These are phyloP conservation scores for Timandra comae DNA, from an alignment of 2,888 invertebrate species.

Conservation along the genomic window DNA sequence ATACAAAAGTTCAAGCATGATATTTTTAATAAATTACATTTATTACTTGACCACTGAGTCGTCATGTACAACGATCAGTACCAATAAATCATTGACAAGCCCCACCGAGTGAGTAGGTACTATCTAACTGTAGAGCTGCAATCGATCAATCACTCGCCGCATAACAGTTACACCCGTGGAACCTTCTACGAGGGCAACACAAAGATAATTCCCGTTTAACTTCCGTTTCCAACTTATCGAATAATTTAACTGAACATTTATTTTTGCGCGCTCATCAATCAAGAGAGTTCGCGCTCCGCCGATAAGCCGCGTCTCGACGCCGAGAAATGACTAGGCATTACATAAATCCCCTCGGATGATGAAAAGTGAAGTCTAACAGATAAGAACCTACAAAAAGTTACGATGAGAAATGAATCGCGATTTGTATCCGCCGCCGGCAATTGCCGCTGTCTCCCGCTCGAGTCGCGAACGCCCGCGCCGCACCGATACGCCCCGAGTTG, in stretches of 20 bases:
- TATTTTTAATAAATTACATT: no score
- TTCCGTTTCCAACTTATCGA: conserved; percentile 79
- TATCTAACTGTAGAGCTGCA: conserved; percentile 25
- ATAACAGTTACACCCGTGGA: conserved; percentile 71
- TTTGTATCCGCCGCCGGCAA: conserved; percentile 67
- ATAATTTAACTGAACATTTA: conserved; percentile 79
- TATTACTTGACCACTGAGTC: neutral
- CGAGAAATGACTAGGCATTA: conserved; percentile 79
- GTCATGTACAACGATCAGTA: neutral
- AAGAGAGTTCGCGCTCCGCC: conserved; percentile 70
- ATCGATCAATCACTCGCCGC: conserved; percentile 69
- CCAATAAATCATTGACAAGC: neutral
- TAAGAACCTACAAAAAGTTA: conserved; percentile 79
- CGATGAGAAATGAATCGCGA: conserved; percentile 78
- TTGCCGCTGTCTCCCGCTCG: conserved; percentile 31
- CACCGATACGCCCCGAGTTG: no score
- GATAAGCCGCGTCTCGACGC: conserved; percentile 76
- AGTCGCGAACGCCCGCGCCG: conserved; percentile 5
- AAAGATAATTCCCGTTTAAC: conserved; percentile 79
- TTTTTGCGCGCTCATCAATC: conserved; percentile 79
- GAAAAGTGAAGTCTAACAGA: conserved; percentile 79
- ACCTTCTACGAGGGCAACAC: conserved; percentile 69
- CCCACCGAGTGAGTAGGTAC: neutral
- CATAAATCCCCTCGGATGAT: conserved; percentile 79
- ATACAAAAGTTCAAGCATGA: no score